A percentile compares a stretch with the other conserved stretches of the same genome.
Conservation (phyloP, 2,888 invertebrate species). For the Pterostichus niger region DNA sequence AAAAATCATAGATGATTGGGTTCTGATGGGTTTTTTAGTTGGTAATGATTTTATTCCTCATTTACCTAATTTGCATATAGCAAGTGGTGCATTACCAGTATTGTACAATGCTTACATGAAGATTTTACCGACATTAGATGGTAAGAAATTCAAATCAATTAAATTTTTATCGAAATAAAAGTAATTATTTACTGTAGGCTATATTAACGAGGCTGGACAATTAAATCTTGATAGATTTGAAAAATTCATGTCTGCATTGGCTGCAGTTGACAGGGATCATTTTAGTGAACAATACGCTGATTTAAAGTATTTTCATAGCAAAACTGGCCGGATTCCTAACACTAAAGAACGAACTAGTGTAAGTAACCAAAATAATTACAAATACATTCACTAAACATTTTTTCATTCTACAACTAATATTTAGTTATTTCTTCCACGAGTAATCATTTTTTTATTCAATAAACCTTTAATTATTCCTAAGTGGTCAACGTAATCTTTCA, state of each 20-base stretch:
- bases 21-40: constrained; percentile 97
- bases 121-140: constrained; percentile 91
- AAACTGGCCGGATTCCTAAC: constrained; percentile 84
- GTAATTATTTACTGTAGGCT: constrained; percentile 81
- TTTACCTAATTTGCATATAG: constrained; percentile 96
- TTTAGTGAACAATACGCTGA: constrained; percentile 90
- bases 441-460: too few species aligned
- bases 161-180: neutral
- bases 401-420: too few species aligned
- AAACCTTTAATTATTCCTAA: too few species aligned
- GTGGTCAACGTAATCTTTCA: too few species aligned
- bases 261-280: constrained; percentile 86
- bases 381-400: neutral
- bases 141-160: constrained; percentile 76
- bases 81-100: constrained; percentile 91
- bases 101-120: constrained; percentile 93
- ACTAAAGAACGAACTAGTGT: constrained; percentile 74
- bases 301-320: constrained; percentile 89
- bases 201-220: constrained; percentile 94
- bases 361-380: constrained; percentile 60
- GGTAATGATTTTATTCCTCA: constrained; percentile 99
- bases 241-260: constrained; percentile 88
- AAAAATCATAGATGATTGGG: constrained; percentile 98
- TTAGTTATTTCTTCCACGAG: too few species aligned
- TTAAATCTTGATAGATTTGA: constrained; percentile 92